Evolutionary conservation across 2,888 invertebrate genomes (phyloP).

Genomic region (Epiblema foenella): DNA sequence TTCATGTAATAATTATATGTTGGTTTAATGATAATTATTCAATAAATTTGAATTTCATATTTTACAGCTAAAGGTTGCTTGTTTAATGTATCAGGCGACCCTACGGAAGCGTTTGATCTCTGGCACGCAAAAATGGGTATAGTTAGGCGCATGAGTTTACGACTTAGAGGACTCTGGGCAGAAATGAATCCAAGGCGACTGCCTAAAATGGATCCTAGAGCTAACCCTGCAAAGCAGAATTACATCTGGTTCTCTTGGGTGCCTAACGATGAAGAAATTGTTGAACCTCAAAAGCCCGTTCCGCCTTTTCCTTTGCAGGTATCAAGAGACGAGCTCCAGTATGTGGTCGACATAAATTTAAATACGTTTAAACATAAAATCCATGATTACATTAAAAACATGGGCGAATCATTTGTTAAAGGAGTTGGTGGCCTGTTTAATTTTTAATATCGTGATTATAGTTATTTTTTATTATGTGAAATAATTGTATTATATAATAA

Average conservation of each 20-base stretch:
- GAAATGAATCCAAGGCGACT: conserved; percentile 54
- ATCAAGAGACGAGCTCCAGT: conserved; percentile 56
- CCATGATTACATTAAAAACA: conserved; percentile 50
- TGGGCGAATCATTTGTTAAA: conserved; percentile 55
- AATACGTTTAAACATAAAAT: conserved; percentile 55
- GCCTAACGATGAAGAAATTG: conserved; percentile 52
- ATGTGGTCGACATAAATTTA: conserved; percentile 58
- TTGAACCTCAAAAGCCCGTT: conserved; percentile 46
- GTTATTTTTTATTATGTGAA: neutral
- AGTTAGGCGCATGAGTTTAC: conserved; percentile 55
- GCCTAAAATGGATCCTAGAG: conserved; percentile 53
- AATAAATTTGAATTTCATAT: conserved; percentile 15
- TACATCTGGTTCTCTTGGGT: conserved; percentile 63
- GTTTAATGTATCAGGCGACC: conserved; percentile 60
- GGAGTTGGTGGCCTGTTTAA: conserved; percentile 55
- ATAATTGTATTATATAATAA: neutral
- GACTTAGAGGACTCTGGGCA: conserved; percentile 57
- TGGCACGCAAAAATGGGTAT: conserved; percentile 58
- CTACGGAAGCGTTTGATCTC: conserved; percentile 58
- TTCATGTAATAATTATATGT: neutral
- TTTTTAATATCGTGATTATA: conserved; percentile 46
- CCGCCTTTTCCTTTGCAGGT: conserved; percentile 59
- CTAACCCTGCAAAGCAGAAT: conserved; percentile 56
- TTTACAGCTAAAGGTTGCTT: conserved; percentile 64
- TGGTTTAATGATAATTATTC: neutral